Evolutionary conservation across 2,797 vertebrate genomes (phyloP), one percentile per base, ranked within the genome.

Genomic region (Rhyacichthys aspro): DNA sequence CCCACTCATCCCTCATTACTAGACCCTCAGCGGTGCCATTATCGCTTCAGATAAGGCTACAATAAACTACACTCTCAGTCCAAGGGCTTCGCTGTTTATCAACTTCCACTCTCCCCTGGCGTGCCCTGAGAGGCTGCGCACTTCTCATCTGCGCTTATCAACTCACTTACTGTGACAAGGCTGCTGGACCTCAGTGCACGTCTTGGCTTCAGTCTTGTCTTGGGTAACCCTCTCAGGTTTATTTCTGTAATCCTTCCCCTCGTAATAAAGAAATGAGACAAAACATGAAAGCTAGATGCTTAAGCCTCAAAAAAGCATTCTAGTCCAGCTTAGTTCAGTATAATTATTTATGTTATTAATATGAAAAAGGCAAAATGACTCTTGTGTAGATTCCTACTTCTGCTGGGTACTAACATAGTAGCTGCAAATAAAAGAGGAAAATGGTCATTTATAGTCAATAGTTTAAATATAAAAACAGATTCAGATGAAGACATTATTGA

Each of bases 11-110:
- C 57, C 73, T 85, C 74, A 82, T 81, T 80, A 80, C 64, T 37
- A 61, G 77, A 70, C 75, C 55, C 78, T 70, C 66, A 55, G 70
- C 28, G 50, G 49, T 72, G 66, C 74, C 78, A 76, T 80, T 80
- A 80, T 80, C 68, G 62, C 74, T 75, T 73, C 59, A 82, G 78
- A 83, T 86, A 80, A 78, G 67, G 70, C 59, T 68, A 79, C 70
- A 76, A 78, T 76, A 79, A 83, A 86, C 67, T 72, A 70, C 69
- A 64, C 43, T 79, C 63, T 47, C 47, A 54, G 67, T 71, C 70
- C 37, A 19, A 73, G 43, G 55, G 57, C 69, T 71, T 44, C 36
- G 39, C 67, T 65, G 74, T 59, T 78, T 76, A 78, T 82, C 74
- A 61, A 59, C 63, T 55, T 59, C 41, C 45, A 54, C 49, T 59